phyloP scores from a whole-genome alignment of 2,113 vertebrate genomes.

The Ochotona princeps region DNA sequence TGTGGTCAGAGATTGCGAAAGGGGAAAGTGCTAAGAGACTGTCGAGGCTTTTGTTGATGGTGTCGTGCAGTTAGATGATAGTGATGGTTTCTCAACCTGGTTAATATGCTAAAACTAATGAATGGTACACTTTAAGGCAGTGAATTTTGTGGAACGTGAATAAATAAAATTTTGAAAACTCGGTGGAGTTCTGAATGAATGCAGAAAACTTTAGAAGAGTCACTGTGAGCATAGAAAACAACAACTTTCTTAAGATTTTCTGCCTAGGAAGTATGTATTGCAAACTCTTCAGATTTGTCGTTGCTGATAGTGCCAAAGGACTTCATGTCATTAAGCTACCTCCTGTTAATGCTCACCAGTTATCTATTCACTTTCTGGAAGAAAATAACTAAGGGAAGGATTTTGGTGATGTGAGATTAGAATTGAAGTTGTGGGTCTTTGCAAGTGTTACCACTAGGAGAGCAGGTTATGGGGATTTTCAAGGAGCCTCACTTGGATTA shows the following conservation, averaged over 20 bases:
- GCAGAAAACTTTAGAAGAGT: background rate
- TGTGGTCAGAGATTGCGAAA: background rate
- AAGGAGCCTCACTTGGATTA: background rate
- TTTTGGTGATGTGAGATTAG: background rate
- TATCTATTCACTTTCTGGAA: background rate
- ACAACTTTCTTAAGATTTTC: background rate
- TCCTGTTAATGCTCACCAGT: background rate
- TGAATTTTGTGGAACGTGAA: background rate
- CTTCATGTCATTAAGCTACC: background rate
- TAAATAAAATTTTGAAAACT: background rate
- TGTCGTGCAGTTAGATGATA: background rate
- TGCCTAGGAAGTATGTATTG: background rate
- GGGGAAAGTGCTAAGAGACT: background rate
- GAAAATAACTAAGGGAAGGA: background rate
- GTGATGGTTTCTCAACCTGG: background rate
- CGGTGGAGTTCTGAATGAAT: background rate
- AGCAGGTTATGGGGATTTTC: background rate
- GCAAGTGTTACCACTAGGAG: background rate
- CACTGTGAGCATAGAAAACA: background rate
- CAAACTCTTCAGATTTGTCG: background rate
- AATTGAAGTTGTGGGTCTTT: background rate
- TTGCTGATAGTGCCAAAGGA: background rate
- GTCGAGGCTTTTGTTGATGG: background rate
- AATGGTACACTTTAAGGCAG: background rate
- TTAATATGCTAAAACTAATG: background rate